These are phyloP conservation scores for Uria aalge DNA, from an alignment of 2,113 vertebrate genomes.

Conservation along the genomic window DNA sequence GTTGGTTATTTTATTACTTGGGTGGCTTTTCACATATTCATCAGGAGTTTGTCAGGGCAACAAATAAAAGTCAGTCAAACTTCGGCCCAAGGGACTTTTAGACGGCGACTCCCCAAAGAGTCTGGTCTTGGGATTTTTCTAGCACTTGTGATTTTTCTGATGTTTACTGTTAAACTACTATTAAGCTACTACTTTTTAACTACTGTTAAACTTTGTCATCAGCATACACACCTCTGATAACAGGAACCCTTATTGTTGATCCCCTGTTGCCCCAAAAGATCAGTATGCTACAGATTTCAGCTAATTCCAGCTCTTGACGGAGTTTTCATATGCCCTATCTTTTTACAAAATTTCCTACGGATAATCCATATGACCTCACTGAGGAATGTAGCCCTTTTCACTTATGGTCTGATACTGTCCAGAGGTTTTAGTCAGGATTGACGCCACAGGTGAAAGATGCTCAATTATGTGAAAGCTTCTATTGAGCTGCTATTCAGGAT, in stretches of 20 bases:
- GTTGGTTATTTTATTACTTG: background rate
- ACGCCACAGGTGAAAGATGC: background rate
- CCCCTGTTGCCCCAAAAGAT: background rate
- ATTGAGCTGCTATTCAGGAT: background rate
- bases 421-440: background rate
- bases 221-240: background rate
- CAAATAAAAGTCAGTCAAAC: background rate
- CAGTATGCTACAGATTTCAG: background rate
- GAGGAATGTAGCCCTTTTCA: background rate
- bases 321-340: background rate
- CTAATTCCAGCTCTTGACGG: background rate
- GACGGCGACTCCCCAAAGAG: background rate
- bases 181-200: background rate
- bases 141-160: background rate
- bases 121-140: background rate
- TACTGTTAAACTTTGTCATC: background rate
- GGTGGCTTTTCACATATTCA: background rate
- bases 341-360: background rate
- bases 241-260: background rate
- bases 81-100: background rate
- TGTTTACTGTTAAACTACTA: background rate
- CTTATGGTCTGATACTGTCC: background rate
- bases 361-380: background rate
- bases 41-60: background rate
- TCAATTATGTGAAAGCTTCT: background rate